Percentiles rank a stretch among this genome's conserved stretches.
These are phyloP conservation scores for Dyspetes luteomarginatus DNA, from an alignment of 2,888 invertebrate genomes.

Conservation along the genomic window DNA sequence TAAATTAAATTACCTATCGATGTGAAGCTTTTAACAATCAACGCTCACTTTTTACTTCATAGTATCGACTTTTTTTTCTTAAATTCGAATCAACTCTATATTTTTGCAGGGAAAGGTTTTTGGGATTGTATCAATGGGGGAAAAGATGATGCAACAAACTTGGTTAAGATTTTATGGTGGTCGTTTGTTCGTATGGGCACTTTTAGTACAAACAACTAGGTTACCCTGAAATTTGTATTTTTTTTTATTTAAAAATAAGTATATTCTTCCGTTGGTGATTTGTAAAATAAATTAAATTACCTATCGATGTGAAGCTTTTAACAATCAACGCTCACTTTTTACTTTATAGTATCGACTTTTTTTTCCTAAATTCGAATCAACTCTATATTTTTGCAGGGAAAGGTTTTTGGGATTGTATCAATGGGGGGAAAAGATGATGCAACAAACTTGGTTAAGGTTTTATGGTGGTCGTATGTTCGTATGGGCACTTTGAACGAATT, in stretches of 20 bases:
- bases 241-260: neutral
- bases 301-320: neutral
- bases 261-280: neutral
- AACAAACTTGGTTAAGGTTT: neutral
- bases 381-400: neutral
- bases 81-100: neutral
- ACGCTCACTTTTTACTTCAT: neutral
- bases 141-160: neutral
- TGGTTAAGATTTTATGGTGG: neutral
- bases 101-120: neutral
- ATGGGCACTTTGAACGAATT: constrained; percentile 51
- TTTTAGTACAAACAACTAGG: neutral
- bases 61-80: neutral
- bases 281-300: constrained; percentile 23
- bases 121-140: neutral
- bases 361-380: neutral
- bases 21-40: neutral
- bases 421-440: neutral
- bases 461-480: constrained; percentile 23
- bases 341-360: neutral
- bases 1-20: constrained; percentile 10
- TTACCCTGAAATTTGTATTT: too few relatives aligned
- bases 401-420: neutral
- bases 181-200: constrained; percentile 36
- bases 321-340: neutral